Base-by-base conservation (phyloP, 2,113 vertebrate genomes). In the Etheostoma cragini region DNA sequence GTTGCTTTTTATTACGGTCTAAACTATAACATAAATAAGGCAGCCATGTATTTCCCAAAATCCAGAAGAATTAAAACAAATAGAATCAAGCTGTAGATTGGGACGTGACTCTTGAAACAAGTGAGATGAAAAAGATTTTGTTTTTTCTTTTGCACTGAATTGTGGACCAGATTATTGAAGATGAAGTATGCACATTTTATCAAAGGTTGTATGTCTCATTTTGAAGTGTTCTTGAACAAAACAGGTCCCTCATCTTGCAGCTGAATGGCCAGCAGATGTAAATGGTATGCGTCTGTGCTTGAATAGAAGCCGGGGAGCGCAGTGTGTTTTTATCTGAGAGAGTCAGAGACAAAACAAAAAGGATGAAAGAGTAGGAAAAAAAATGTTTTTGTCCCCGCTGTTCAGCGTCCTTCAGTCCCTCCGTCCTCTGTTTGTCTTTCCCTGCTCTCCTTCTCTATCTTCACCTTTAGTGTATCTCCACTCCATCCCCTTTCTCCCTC, bases 331-430 rank as follows among this genome's bases (percentile, higher is more conserved):
- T 21, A 42, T 42, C 42, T 58, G 49, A 17, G 24, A 42, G 14
- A 46, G 52, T 19, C 38, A 22, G 33, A 22, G 35, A 54, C 52
- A 54, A 49, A 72, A 70, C 57, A n/a, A 13, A 47, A 35, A 1
- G 7, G 67, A 54, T 60, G 50, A 61, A 49, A 76, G 42, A 45
- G 26, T 15, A 50, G 5, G 47, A n/a, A 30, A 16, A 61, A 12
- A 38, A 58, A 42, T 13, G 21, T 38, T 56, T 54, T 38, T 81
- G 70, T 78, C 68, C 12, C 56, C 6, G 22, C 38, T 54, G 38
- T 26, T 81, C 45, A 15, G 24, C 38, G 19, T 76, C 62, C 60
- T 26, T 85, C 38, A 26, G 33, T 19, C 58, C 17, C 24, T 2
- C 7, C 1, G 11, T 50, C 60, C 49, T 69, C 19, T 67, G 7